These are phyloP conservation scores for Sterna hirundo DNA, from an alignment of 2,113 vertebrate genomes.

Conservation along the genomic window DNA sequence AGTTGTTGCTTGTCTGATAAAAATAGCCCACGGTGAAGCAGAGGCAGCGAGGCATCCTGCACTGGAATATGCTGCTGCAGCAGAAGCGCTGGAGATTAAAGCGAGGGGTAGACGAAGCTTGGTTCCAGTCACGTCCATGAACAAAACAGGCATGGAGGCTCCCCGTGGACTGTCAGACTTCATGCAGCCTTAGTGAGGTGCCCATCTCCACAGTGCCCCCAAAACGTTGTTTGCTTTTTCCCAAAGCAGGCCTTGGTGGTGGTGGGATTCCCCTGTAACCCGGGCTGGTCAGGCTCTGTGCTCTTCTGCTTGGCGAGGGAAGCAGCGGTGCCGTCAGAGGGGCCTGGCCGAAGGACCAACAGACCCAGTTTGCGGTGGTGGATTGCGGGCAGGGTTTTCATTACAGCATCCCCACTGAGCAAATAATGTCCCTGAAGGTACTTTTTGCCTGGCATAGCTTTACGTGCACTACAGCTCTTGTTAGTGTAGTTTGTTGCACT, in stretches of 20 bases:
- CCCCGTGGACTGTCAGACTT: rapidly evolving
- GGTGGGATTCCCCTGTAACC: too few relatives aligned
- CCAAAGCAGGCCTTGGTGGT: too few relatives aligned
- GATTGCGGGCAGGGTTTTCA: background rate
- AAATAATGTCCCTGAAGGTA: background rate
- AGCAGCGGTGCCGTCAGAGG: rapidly evolving
- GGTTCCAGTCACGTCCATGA: background rate
- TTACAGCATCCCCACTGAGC: background rate
- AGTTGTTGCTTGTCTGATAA: background rate
- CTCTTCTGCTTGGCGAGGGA: background rate
- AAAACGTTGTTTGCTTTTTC: background rate
- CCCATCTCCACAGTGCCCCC: background rate
- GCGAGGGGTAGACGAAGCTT: background rate
- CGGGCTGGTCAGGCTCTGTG: rapidly evolving
- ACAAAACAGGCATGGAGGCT: background rate
- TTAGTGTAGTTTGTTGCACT: background rate
- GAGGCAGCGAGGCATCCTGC: background rate
- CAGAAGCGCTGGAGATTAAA: background rate
- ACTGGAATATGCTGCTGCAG: rapidly evolving
- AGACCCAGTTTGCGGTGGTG: background rate
- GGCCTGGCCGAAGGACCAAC: background rate
- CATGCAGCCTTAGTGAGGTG: background rate
- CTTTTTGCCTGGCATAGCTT: background rate
- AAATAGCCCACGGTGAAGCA: background rate
- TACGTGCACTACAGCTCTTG: too few relatives aligned